Evolutionary conservation across 2,888 invertebrate species (phyloP), one percentile per base, ranked within the genome.

Genomic region (Diloba caeruleocephala): DNA sequence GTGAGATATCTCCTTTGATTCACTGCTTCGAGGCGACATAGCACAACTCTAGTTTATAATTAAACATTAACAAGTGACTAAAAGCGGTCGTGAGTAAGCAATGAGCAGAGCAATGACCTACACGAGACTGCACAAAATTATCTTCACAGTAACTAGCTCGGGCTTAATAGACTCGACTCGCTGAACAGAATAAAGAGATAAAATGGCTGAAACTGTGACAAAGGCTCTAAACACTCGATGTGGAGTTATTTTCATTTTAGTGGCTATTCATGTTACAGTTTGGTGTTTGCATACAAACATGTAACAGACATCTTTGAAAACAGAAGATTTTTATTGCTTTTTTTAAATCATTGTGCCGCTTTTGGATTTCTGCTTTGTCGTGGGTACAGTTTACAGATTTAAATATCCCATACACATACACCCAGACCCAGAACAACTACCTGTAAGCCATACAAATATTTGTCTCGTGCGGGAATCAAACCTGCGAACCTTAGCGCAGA

Each of bases 61-160:
- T 62, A 62, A 59, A 62, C 66, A 59, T 59, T 46, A 39, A 43
- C 60, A 59, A 62, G 38, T 38, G 33, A 34, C 59, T 62, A 29
- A 38, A 34, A 44, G 32, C 31, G 13, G 23, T 17, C 33, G 21
- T 32, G 39, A 59, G 41, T 33, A 21, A 46, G 41, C 25, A 28
- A 34, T n/a, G 29, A 34, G 39, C 6, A 6, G 66, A 48, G 33
- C 71, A 28, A 33, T 50, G 60, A 70, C 55, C 66, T 46, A 38
- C 41, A 17, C 32, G 29, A 25, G 44, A 59, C 29, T 53, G 60
- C 60, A 45, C 49, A 21, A 34, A 59, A 69, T 59, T 52, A 67
- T 59, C 46, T 65, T 31, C 28, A 36, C 44, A 48, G 21, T 31
- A 19, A 31, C 34, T 34, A 36, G 41, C 29, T 38, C 21, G 7